These are phyloP conservation scores for Silvanus unidentatus DNA, from an alignment of 2,888 invertebrate genomes.

Conservation along the genomic window DNA sequence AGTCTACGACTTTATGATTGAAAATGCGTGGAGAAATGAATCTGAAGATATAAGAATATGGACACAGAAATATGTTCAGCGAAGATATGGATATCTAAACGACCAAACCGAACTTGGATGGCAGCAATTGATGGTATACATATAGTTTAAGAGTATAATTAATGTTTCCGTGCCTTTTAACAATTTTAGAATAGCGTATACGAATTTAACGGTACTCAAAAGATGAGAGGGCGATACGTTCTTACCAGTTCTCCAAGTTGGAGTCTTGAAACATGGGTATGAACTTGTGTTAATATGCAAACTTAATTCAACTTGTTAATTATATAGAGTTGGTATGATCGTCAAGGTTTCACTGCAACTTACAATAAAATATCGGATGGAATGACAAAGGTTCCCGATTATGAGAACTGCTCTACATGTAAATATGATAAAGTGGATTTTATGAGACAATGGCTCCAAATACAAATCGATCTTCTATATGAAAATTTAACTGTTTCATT, in stretches of 20 bases:
- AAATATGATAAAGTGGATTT: constrained; percentile 80
- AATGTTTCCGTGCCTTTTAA: constrained; percentile 13
- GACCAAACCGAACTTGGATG: constrained; percentile 56
- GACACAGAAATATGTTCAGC: constrained; percentile 59
- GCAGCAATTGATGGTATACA: constrained; percentile 53
- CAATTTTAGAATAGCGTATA: constrained; percentile 61
- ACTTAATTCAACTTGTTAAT: too few species aligned
- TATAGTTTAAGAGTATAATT: neutral
- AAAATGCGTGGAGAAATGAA: constrained; percentile 65
- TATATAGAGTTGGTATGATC: constrained; percentile 64
- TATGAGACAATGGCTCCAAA: constrained; percentile 76
- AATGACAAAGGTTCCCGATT: constrained; percentile 20
- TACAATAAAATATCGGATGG: constrained; percentile 44
- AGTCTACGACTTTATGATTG: constrained; percentile 85
- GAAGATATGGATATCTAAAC: constrained; percentile 66
- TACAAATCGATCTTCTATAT: constrained; percentile 65
- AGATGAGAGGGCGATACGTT: constrained; percentile 70
- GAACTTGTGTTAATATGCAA: constrained; percentile 13
- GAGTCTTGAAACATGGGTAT: constrained; percentile 58
- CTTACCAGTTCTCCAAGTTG: constrained; percentile 65
- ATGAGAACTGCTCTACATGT: constrained; percentile 47
- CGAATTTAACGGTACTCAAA: constrained; percentile 57
- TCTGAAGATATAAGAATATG: constrained; percentile 57
- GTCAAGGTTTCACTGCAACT: constrained; percentile 42
- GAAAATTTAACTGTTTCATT: constrained; percentile 44